Evolutionary conservation across 2,797 vertebrate species (phyloP), one percentile per base, ranked within the genome.

Genomic region (Linurgus olivaceus): DNA sequence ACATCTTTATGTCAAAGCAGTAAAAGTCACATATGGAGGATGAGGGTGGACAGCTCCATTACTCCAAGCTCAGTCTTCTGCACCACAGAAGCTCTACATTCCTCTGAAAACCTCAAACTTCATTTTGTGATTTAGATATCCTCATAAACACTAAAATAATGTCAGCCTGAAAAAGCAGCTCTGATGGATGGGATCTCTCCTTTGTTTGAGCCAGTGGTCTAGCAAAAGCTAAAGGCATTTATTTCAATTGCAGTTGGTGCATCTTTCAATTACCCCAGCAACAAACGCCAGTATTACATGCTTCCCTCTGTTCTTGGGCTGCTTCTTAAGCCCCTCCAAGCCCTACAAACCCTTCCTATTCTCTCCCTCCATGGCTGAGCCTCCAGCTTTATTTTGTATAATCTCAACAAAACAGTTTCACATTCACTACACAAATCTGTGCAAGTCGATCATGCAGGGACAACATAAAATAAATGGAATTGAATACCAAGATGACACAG

Each of bases 381-480:
- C 84, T 93, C 72, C 65, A 92, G 79, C 70, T 84, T 92, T 75
- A 59, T 93, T 89, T 74, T 4, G 3, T 68, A 91, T 57, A 86
- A 77, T 58, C 73, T 88, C 67, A 76, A 82, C 45, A 63, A 86
- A 94, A 81, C 31, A 83, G 66, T 86, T 89, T 82, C 89, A 91
- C 29, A 67, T 67, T 86, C 87, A 45, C 42, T 84, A 73, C 58
- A 86, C 51, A 84, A 95, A 94, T 90, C 79, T 73, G 15, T 62
- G 58, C 1, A 81, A 90, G 87, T 42, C 0, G 1, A 86, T 90
- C 79, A 79, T 47, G 51, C 2, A 3, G 62, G 58, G 70, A 91
- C 73, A 91, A 86, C 70, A n/a, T 29, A 74, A 95, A 93, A 89
- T 92, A 93, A 94, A 90, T 79, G 67, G 51, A 91, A 86, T 18